Percentiles rank a stretch among this genome's conserved stretches.
These are phyloP conservation scores for Grapholita molesta DNA, from an alignment of 1,140 invertebrate genomes.

Conservation along the genomic window DNA sequence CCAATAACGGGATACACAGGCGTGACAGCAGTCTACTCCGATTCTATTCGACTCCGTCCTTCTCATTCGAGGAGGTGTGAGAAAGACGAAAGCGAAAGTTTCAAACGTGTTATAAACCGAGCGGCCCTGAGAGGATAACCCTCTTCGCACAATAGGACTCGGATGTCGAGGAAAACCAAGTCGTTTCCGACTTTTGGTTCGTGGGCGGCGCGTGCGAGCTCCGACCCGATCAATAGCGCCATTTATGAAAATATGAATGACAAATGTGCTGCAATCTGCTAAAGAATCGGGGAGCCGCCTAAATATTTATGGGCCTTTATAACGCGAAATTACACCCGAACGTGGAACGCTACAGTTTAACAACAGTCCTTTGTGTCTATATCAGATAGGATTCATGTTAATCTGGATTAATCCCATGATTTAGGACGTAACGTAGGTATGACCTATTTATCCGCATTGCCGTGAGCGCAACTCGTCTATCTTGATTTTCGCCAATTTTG, in stretches of 20 bases:
- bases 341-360: background rate
- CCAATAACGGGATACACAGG: conserved; percentile 2
- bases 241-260: conserved; percentile 17
- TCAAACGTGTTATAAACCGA: background rate
- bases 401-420: conserved; percentile 2
- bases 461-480: background rate
- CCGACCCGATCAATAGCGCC: conserved; percentile 5
- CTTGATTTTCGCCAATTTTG: background rate
- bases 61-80: background rate
- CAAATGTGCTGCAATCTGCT: conserved; percentile 10
- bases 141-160: background rate
- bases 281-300: conserved; percentile 9
- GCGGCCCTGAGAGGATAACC: background rate
- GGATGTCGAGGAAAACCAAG: background rate
- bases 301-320: conserved; percentile 9
- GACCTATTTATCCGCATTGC: background rate
- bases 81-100: background rate
- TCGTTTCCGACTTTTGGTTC: background rate
- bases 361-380: conserved; percentile 14
- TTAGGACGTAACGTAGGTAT: background rate
- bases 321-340: background rate
- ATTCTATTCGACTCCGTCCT: background rate
- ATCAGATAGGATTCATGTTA: conserved; percentile 1
- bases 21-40: background rate
- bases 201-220: background rate